Conservation (phyloP, 64 coral and sea anemone species). For the Astreopora myriophthalma region DNA sequence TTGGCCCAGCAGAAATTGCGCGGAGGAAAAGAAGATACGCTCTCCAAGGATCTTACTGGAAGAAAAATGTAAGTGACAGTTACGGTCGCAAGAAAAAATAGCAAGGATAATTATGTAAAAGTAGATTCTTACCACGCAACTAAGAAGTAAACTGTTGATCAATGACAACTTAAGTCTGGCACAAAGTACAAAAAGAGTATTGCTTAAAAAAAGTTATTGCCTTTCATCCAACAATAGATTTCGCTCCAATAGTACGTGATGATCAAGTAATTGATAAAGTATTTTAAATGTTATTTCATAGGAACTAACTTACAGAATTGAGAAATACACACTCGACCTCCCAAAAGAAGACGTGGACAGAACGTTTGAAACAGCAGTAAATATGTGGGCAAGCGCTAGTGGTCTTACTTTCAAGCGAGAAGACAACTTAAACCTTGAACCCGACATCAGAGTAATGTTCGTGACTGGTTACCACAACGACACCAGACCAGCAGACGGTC, state of each 20-base stretch:
- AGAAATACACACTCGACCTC: slow-evolving; percentile 56
- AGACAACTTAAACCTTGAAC: slow-evolving; percentile 7
- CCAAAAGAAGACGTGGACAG: slow-evolving; percentile 26
- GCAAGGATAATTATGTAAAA: background rate
- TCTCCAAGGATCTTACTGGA: slow-evolving; percentile 67
- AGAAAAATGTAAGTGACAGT: slow-evolving; percentile 39
- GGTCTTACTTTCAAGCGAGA: slow-evolving; percentile 42
- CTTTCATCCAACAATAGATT: too few species aligned
- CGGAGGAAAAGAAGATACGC: slow-evolving; percentile 72
- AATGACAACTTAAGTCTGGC: too few species aligned
- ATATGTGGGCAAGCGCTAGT: slow-evolving; percentile 43
- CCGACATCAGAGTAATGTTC: slow-evolving; percentile 63
- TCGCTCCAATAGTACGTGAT: too few species aligned
- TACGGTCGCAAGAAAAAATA: background rate
- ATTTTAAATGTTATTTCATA: background rate
- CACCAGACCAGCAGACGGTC: slow-evolving; percentile 40
- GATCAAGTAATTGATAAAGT: background rate
- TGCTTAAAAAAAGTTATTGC: too few species aligned
- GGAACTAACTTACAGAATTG: slow-evolving; percentile 68
- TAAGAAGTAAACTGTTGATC: background rate
- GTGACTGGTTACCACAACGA: slow-evolving; percentile 64
- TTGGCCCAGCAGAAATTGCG: slow-evolving; percentile 62
- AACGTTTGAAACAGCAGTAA: slow-evolving; percentile 32
- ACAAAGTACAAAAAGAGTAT: too few species aligned
- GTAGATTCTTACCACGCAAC: background rate